Conservation (phyloP, 2,797 vertebrate genomes). For the Cirrhinus mrigala region DNA sequence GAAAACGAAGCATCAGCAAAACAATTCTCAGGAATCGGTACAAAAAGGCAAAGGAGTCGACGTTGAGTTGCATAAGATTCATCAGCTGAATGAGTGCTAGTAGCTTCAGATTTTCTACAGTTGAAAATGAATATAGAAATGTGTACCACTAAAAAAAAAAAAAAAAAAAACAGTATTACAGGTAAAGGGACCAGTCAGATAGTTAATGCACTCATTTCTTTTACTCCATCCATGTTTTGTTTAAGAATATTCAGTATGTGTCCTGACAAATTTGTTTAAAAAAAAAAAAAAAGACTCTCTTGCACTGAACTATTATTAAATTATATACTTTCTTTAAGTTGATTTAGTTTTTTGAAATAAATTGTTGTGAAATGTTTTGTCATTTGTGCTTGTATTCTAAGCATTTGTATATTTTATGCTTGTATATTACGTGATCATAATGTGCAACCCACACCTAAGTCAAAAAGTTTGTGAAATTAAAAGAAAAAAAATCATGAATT, state of each 20-base stretch:
- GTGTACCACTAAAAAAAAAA: not conserved
- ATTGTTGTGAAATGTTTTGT: not conserved
- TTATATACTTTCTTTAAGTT: not conserved
- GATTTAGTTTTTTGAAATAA: slow-evolving; percentile 46
- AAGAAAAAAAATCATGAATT: not conserved
- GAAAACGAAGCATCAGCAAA: slow-evolving; percentile 35
- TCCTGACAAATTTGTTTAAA: not conserved
- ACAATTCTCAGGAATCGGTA: slow-evolving; percentile 31
- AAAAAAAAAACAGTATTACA: not conserved
- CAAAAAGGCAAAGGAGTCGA: slow-evolving; percentile 1
- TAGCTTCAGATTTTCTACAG: not conserved
- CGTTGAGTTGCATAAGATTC: not conserved
- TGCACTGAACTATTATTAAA: not conserved
- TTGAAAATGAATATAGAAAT: not conserved
- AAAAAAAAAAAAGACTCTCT: not conserved
- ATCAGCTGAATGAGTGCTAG: not conserved
- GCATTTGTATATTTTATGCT: not conserved
- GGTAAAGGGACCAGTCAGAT: not conserved
- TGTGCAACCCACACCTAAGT: not conserved
- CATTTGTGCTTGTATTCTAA: not conserved
- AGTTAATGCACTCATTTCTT: not conserved
- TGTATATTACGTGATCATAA: not conserved
- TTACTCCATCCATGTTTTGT: not conserved
- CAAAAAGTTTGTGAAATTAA: not conserved
- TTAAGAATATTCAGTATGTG: not conserved